A percentile compares a stretch with the other conserved stretches of the same genome.
These are phyloP conservation scores for Platanista minor DNA, from an alignment of 2,113 vertebrate species.

Conservation along the genomic window DNA sequence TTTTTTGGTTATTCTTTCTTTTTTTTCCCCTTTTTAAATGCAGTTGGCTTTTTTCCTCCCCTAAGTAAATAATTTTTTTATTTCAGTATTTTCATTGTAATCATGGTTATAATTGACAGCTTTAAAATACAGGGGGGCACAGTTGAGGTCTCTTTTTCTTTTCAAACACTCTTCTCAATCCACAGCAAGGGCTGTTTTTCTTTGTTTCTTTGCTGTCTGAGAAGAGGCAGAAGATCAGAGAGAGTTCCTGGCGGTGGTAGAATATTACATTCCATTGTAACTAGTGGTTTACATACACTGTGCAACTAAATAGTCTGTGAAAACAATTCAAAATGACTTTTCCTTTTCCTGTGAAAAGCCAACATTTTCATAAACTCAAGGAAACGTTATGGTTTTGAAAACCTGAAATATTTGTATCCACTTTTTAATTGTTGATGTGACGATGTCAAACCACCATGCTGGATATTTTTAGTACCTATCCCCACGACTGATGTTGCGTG, in stretches of 20 bases:
- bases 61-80: conserved; percentile 66
- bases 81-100: conserved; percentile 78
- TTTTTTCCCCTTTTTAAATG: conserved; percentile 10
- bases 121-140: conserved; percentile 81
- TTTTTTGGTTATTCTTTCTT: conserved; percentile 22
- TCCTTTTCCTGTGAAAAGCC: conserved; percentile 53
- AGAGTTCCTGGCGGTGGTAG: conserved; percentile 72
- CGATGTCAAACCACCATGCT: conserved; percentile 78
- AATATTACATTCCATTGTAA: conserved; percentile 81
- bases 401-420: conserved; percentile 80
- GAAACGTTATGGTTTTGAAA: conserved; percentile 74
- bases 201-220: conserved; percentile 85
- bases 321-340: conserved; percentile 77
- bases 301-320: conserved; percentile 73
- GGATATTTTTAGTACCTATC: conserved; percentile 83
- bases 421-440: conserved; percentile 86
- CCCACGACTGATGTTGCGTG: conserved; percentile 76
- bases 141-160: conserved; percentile 83
- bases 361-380: conserved; percentile 77
- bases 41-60: neutral
- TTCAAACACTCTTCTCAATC: conserved; percentile 81
- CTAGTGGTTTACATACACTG: conserved; percentile 78
- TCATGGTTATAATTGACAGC: conserved; percentile 83
- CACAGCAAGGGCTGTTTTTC: conserved; percentile 80
- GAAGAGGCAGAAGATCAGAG: conserved; percentile 83